These are phyloP conservation scores for Loriculus beryllinus DNA, from an alignment of 2,797 vertebrate species.

Conservation along the genomic window DNA sequence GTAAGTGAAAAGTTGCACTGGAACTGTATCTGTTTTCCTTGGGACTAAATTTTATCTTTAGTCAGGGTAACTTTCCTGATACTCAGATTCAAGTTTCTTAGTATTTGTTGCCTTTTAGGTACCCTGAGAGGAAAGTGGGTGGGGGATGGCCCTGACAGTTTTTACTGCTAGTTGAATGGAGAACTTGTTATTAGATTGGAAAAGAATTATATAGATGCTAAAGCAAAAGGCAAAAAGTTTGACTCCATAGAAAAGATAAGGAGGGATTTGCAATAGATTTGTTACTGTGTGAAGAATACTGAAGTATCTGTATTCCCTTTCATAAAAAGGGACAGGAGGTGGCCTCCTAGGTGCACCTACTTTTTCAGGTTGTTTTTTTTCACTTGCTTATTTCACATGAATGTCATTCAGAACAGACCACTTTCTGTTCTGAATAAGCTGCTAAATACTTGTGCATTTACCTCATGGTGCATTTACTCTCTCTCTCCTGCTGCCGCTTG, in stretches of 20 bases:
- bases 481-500: not conserved
- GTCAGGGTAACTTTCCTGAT: not conserved
- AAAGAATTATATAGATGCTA: not conserved
- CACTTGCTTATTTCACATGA: not conserved
- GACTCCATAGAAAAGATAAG: not conserved
- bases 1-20: not conserved
- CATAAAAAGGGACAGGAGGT: not conserved
- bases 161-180: not conserved
- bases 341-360: not conserved
- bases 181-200: not conserved
- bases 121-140: not conserved
- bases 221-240: not conserved
- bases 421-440: not conserved
- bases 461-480: not conserved
- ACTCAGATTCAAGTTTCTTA: not conserved
- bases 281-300: not conserved
- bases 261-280: not conserved
- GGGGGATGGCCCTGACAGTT: not conserved
- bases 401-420: not conserved
- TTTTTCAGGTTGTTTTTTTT: not conserved
- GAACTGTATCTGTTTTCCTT: not conserved
- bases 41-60: not conserved
- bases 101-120: not conserved
- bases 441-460: not conserved
- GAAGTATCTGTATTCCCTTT: not conserved